These are phyloP conservation scores for Lithosia quadra DNA, from an alignment of 2,888 invertebrate genomes.

Conservation along the genomic window DNA sequence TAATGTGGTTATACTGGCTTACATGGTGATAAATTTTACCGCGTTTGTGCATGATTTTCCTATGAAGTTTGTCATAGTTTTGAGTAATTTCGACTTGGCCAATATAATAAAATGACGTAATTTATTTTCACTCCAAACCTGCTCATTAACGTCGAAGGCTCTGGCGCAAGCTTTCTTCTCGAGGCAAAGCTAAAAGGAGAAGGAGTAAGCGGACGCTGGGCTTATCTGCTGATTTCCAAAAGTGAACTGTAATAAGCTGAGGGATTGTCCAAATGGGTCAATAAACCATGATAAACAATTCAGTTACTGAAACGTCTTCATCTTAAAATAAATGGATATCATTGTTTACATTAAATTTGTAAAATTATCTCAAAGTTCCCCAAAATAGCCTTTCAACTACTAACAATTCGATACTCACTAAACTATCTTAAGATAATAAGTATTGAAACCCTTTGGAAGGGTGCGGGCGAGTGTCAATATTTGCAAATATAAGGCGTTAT, in stretches of 20 bases:
- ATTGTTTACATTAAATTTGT: slow-evolving; percentile 17
- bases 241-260: too few relatives aligned
- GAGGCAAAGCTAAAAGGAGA: too few relatives aligned
- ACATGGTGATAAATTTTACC: slow-evolving; percentile 14
- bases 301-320: background rate
- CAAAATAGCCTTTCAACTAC: slow-evolving; percentile 57
- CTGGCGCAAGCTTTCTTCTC: too few relatives aligned
- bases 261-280: too few relatives aligned
- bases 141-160: too few relatives aligned
- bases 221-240: too few relatives aligned
- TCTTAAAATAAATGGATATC: background rate
- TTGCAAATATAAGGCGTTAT: slow-evolving; percentile 86
- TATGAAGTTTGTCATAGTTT: background rate
- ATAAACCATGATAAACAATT: too few relatives aligned
- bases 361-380: slow-evolving; percentile 38
- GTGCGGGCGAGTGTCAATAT: slow-evolving; percentile 83
- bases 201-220: too few relatives aligned
- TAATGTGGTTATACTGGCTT: slow-evolving; percentile 1
- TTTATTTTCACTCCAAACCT: background rate
- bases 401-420: slow-evolving; percentile 75
- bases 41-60: background rate
- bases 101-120: background rate
- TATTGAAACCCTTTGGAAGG: slow-evolving; percentile 78
- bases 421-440: slow-evolving; percentile 81
- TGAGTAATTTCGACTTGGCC: too few relatives aligned